These are phyloP conservation scores for Menidia beryllina DNA, from an alignment of 2,113 vertebrate species.

Conservation along the genomic window DNA sequence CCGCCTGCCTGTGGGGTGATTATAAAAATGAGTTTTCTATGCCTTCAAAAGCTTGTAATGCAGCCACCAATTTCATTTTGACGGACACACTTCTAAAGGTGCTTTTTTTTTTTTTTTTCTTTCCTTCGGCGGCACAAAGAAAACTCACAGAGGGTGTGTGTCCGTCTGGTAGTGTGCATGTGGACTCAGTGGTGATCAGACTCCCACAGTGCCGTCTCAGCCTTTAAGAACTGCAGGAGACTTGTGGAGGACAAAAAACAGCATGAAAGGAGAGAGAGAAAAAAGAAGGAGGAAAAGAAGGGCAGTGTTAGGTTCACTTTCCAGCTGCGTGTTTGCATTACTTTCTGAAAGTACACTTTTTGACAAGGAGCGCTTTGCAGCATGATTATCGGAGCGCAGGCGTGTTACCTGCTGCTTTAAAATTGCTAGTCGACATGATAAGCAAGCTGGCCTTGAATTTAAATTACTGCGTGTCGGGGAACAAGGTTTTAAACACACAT, in stretches of 20 bases:
- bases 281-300: conserved; percentile 40
- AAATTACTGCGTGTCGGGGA: conserved; percentile 31
- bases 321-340: conserved; percentile 65
- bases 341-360: conserved; percentile 62
- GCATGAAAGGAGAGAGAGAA: conserved; percentile 60
- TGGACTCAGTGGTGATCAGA: conserved; percentile 67
- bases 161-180: conserved; percentile 24
- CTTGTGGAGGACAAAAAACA: conserved; percentile 77
- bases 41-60: conserved; percentile 74
- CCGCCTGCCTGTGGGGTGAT: conserved; percentile 58
- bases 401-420: conserved; percentile 49
- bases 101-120: conserved; percentile 27
- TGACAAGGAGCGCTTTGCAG: conserved; percentile 51
- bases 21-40: conserved; percentile 73
- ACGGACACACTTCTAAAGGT: conserved; percentile 71
- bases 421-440: conserved; percentile 42
- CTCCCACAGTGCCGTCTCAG: conserved; percentile 73
- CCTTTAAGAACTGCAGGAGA: conserved; percentile 72
- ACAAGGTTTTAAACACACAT: conserved; percentile 46
- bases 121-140: conserved; percentile 48
- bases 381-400: conserved; percentile 62
- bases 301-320: conserved; percentile 63
- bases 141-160: conserved; percentile 35
- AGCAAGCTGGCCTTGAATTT: conserved; percentile 44
- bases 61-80: conserved; percentile 74